Base-by-base conservation (phyloP, 2,113 vertebrate species). In the Albula glossodonta region DNA sequence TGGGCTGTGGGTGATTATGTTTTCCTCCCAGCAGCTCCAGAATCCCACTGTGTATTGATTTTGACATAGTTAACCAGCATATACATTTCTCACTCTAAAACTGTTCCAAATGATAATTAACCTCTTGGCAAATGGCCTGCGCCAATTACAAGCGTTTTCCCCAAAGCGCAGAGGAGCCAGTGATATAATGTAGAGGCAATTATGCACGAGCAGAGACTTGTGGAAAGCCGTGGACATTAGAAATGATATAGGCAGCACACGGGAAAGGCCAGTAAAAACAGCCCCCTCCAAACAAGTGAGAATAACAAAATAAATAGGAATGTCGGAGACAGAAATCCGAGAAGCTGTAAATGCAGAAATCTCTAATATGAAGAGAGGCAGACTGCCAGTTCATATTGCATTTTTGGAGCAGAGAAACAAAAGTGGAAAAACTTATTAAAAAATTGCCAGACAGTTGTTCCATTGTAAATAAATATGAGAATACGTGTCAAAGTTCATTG, bases 251-350 rank as follows among this genome's bases (percentile, higher is more conserved):
- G 86, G 84, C 85, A 84, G 56, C 53, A 83, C 22, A 56, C 63
- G 83, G 88, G 90, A 90, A 89, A 90, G 53, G 88, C 89, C 88
- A 91, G 88, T 83, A 86, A 91, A 93, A 92, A 93, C 90, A 87
- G 87, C 52, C 87, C 78, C 60, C 82, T 56, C 88, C 88, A 93
- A 93, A 91, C 70, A 82, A 87, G 80, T 92, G 22, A 80, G 87
- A 81, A 91, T 86, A 81, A 82, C 87, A 94, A 88, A 91, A 92
- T 92, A 92, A 93, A 92, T 82, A 91, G 85, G 86, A 92, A 90
- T 88, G 87, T 84, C 66, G 56, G 89, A 91, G 89, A 91, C 89
- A 86, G 91, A 93, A 93, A 93, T 92, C 88, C 85, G 87, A 94
- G 91, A 89, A 50, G 86, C 89, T 79, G 87, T 91, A 90, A 93